Conservation (phyloP, 1,140 invertebrate genomes). For the Pseudobourletiella spinata region DNA sequence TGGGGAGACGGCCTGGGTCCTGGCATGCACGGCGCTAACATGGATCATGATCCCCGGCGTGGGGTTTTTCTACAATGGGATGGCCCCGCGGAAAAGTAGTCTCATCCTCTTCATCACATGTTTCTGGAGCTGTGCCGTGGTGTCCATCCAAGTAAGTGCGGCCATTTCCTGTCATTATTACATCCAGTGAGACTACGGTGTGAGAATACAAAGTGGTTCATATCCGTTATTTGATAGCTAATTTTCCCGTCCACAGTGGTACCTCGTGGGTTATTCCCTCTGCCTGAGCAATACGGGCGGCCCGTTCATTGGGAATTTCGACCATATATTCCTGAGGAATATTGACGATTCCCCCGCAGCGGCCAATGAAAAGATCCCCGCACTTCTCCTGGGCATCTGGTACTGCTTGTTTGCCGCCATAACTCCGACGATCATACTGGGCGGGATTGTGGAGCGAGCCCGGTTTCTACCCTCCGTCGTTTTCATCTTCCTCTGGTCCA, state of each 20-base stretch:
- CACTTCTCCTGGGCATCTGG: constrained; percentile 29
- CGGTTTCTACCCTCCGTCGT: background rate
- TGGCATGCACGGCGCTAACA: constrained; percentile 26
- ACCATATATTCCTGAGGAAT: constrained; percentile 24
- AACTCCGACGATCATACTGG: constrained; percentile 35
- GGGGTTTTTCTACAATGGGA: constrained; percentile 32
- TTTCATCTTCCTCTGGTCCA: constrained; percentile 14
- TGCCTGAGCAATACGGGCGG: constrained; percentile 29
- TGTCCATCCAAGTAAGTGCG: constrained; percentile 29
- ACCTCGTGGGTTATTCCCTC: constrained; percentile 27
- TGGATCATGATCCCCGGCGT: constrained; percentile 28
- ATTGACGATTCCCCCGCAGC: constrained; percentile 15
- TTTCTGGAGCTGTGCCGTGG: constrained; percentile 25
- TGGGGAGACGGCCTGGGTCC: constrained; percentile 22
- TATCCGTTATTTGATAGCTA: background rate
- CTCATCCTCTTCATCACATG: constrained; percentile 26
- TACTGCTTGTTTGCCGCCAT: constrained; percentile 32
- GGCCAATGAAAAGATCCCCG: constrained; percentile 20
- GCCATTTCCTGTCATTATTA: too few relatives aligned
- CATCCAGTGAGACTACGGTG: background rate
- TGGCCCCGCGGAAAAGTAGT: constrained; percentile 28
- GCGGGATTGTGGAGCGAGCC: constrained; percentile 25
- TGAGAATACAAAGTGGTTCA: too few relatives aligned
- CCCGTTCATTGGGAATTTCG: constrained; percentile 25
- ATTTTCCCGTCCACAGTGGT: constrained; percentile 28